These are phyloP conservation scores for Scartelaos histophorus DNA, from an alignment of 2,113 vertebrate species.

Conservation along the genomic window DNA sequence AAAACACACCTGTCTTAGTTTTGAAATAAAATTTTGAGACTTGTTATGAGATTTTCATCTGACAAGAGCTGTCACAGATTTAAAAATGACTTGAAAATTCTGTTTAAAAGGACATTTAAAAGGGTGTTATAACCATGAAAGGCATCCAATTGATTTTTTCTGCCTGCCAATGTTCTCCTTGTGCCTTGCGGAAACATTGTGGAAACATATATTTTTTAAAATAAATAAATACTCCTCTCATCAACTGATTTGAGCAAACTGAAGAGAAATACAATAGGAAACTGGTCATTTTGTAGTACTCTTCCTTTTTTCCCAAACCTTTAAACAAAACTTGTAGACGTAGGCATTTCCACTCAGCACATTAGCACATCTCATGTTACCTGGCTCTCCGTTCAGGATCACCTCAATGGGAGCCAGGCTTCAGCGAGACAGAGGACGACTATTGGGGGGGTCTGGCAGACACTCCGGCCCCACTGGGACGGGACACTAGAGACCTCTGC, in stretches of 20 bases:
- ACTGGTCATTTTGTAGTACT: background rate
- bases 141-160: too few relatives aligned
- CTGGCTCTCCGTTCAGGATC: conserved; percentile 65
- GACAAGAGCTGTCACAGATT: too few relatives aligned
- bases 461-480: conserved; percentile 62
- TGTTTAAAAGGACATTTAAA: too few relatives aligned
- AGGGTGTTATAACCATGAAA: too few relatives aligned
- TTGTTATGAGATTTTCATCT: background rate
- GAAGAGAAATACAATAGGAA: background rate
- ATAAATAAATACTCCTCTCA: too few relatives aligned
- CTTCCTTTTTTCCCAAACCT: background rate
- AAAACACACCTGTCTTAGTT: background rate
- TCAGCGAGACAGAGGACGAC: conserved; percentile 68
- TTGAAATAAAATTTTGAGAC: background rate
- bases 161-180: too few relatives aligned
- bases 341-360: conserved; percentile 65
- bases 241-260: background rate
- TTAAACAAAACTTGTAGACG: conserved; percentile 60
- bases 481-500: conserved; percentile 65
- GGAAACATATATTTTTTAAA: too few relatives aligned
- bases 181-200: too few relatives aligned
- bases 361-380: conserved; percentile 71
- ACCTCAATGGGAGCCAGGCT: conserved; percentile 45
- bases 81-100: too few relatives aligned
- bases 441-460: conserved; percentile 69